These are phyloP conservation scores for Enoplosus armatus DNA, from an alignment of 2,797 vertebrate genomes.

Conservation along the genomic window DNA sequence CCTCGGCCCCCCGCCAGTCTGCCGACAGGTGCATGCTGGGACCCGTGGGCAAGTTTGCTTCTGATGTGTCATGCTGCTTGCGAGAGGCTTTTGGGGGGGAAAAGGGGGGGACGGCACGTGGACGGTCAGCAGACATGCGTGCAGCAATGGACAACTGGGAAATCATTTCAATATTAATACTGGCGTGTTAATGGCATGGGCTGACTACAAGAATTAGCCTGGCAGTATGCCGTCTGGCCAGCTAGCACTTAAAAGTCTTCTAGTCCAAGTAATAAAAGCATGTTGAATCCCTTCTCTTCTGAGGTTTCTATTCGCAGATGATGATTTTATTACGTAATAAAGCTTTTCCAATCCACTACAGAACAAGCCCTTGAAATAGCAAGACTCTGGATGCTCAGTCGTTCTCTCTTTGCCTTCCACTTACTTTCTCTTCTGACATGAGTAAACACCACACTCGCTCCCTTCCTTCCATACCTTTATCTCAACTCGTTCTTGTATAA, in stretches of 20 bases:
- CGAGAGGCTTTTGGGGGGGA: constrained; percentile 10
- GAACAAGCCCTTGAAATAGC: constrained; percentile 65
- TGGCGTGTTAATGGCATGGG: no score
- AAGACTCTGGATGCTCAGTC: constrained; percentile 54
- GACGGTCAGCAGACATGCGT: constrained; percentile 43
- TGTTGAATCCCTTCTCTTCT: constrained; percentile 17
- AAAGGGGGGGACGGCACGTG: constrained; percentile 29
- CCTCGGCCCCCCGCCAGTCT: constrained; percentile 36
- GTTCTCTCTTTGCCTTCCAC: neutral
- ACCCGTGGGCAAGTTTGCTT: constrained; percentile 50
- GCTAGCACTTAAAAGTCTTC: constrained; percentile 29
- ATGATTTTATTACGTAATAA: constrained; percentile 37
- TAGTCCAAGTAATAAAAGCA: constrained; percentile 19
- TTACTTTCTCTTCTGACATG: constrained; percentile 14
- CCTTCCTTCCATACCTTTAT: neutral
- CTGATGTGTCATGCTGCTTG: constrained; percentile 49
- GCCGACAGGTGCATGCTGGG: constrained; percentile 77
- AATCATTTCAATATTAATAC: no score
- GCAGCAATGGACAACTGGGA: constrained; percentile 38
- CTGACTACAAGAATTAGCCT: no score
- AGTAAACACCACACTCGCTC: constrained; percentile 1
- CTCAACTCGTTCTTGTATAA: constrained; percentile 6
- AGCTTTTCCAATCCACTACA: constrained; percentile 41
- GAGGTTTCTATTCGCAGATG: constrained; percentile 18
- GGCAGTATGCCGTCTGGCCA: constrained; percentile 46